Evolutionary conservation across 2,888 invertebrate genomes (phyloP).

Genomic region (Agelastica alni): DNA sequence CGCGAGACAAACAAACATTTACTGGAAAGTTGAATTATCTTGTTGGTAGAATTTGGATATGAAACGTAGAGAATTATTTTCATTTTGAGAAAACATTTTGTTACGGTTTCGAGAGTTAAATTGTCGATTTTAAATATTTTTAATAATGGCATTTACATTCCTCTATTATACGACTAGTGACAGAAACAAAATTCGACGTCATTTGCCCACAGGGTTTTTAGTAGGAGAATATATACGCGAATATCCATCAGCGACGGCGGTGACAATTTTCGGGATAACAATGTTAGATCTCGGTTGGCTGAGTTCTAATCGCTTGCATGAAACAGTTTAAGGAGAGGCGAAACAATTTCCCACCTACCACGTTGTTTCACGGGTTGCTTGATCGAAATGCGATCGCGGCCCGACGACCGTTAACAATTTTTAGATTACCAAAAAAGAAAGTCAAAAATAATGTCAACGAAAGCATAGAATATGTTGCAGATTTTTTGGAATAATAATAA

Average conservation of each 20-base stretch:
- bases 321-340: slow-evolving; percentile 57
- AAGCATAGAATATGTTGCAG: background rate
- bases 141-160: too few relatives aligned
- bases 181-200: slow-evolving; percentile 15
- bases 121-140: too few relatives aligned
- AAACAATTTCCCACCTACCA: slow-evolving; percentile 55
- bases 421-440: slow-evolving; percentile 33
- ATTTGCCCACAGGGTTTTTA: slow-evolving; percentile 14
- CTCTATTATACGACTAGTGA: too few relatives aligned
- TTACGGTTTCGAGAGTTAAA: too few relatives aligned
- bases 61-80: too few relatives aligned
- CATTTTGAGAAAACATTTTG: too few relatives aligned
- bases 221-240: slow-evolving; percentile 31
- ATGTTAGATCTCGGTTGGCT: slow-evolving; percentile 54
- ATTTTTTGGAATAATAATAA: too few relatives aligned
- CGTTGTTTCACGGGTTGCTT: slow-evolving; percentile 56
- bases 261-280: slow-evolving; percentile 50
- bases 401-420: slow-evolving; percentile 42
- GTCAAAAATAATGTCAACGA: slow-evolving; percentile 4
- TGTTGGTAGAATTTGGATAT: too few relatives aligned
- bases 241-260: slow-evolving; percentile 38
- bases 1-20: too few relatives aligned
- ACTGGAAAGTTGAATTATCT: too few relatives aligned
- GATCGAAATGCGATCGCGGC: slow-evolving; percentile 46
- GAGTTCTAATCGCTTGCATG: slow-evolving; percentile 57